Base-by-base conservation (phyloP, 1,140 invertebrate species). In the Paracyclopina nana region DNA sequence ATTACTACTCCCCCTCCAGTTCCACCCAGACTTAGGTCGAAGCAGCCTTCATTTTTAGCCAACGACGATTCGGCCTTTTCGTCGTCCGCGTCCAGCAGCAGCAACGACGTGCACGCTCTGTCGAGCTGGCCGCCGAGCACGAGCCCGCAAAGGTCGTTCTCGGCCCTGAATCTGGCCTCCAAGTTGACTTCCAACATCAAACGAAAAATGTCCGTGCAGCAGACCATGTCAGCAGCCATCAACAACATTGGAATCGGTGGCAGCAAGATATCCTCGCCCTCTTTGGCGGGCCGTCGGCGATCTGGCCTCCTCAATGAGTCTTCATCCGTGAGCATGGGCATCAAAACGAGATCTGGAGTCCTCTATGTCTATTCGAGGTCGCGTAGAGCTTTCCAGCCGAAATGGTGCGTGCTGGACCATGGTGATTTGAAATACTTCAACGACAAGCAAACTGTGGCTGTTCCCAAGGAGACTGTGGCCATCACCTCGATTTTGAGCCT, bases 391-490 rank as follows among this genome's bases (percentile, higher is more conserved):
- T 26, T 16, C n/a, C 45, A 48, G 12, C 25, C 25, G n/a, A 48
- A 48, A 27, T 48, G 45, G 45, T 48, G 45, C 27, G 45, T 48
- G 16, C 28, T 48, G 4, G 45, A 28, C 27, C 3, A 48, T 14
- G 24, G 25, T n/a, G 18, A 26, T 30, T 29, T 48, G 8, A 16
- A 26, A 26, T 48, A 48, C 29, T 48, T 48, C n/a, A 26, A 48
- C 22, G 25, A 48, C 22, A 16, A 48, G 28, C 25, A 48, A 28
- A 28, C 45, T 18, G 6, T 48, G 14, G 45, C 18, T 11, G 27
- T 28, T 16, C 45, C 45, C 25, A 48, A 48, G 28, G 45, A 48
- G 25, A 14, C 25, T 12, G 30, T 48, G 16, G 9, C 25, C 8
- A 24, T 48, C 2, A 26, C n/a, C 11, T 14, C 25, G 22, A 22